Conservation (phyloP, 2,113 vertebrate species). For the Leucoraja erinaceus region DNA sequence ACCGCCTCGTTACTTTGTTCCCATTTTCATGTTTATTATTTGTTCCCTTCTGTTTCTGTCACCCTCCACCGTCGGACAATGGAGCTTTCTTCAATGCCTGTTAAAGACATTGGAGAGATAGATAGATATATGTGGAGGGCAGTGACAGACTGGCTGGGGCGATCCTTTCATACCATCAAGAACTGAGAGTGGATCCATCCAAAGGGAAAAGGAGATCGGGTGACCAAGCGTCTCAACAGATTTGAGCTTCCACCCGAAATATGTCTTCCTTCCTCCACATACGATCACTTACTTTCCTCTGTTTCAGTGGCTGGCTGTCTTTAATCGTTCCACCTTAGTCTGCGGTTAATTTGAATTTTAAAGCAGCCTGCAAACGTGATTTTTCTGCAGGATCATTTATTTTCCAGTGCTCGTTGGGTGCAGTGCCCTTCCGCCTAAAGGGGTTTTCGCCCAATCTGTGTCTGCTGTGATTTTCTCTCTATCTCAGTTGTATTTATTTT, state of each 20-base stretch:
- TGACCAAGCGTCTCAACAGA: conserved; percentile 33
- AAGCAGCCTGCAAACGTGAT: conserved; percentile 63
- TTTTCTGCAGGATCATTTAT: conserved; percentile 68
- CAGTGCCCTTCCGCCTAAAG: conserved; percentile 32
- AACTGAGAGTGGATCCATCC: conserved; percentile 62
- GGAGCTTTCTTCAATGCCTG: conserved; percentile 78
- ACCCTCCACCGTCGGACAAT: conserved; percentile 77
- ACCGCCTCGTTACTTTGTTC: conserved; percentile 76
- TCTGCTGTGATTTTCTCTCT: neutral
- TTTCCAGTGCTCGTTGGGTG: conserved; percentile 43
- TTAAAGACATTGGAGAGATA: conserved; percentile 55
- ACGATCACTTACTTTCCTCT: conserved; percentile 4
- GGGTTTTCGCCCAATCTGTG: conserved; percentile 22
- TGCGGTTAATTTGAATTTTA: conserved; percentile 63
- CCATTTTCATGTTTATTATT: conserved; percentile 68
- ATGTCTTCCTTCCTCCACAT: conserved; percentile 49
- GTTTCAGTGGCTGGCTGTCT: conserved; percentile 55
- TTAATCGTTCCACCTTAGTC: conserved; percentile 58
- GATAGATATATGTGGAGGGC: conserved; percentile 22
- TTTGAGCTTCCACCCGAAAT: conserved; percentile 33
- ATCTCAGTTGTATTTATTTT: neutral
- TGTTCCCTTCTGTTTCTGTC: conserved; percentile 69
- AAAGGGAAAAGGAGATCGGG: conserved; percentile 36
- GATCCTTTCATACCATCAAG: conserved; percentile 30
- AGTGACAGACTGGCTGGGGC: conserved; percentile 35